phyloP scores from a whole-genome alignment of 2,113 vertebrate species.

The Nycticryphes semicollaris region DNA sequence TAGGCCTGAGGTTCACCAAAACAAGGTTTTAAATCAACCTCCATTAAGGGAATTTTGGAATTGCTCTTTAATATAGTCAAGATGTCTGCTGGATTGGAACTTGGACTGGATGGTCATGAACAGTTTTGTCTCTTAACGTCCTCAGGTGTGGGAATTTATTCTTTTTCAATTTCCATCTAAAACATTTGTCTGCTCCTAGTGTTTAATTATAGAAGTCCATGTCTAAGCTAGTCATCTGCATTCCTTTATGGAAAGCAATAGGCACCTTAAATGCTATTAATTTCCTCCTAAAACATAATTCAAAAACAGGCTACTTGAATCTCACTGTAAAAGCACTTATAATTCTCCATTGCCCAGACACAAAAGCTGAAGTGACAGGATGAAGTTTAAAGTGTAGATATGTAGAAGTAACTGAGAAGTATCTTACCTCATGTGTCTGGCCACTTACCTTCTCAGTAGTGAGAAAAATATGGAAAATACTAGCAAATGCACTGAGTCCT shows the following conservation, averaged over 20 bases:
- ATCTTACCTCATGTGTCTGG: slow-evolving; percentile 2
- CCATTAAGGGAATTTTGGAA: background rate
- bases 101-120: background rate
- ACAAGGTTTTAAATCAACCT: background rate
- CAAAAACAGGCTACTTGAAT: background rate
- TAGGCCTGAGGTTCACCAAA: background rate
- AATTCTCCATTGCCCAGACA: background rate
- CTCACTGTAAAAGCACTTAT: background rate
- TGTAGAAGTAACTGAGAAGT: slow-evolving; percentile 24
- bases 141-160: background rate
- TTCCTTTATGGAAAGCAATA: background rate
- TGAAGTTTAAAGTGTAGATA: background rate
- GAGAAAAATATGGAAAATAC: background rate
- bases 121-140: background rate
- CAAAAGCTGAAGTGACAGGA: background rate
- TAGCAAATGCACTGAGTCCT: background rate
- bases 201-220: background rate
- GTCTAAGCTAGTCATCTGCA: background rate
- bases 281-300: background rate
- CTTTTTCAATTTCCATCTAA: background rate
- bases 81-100: background rate
- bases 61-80: background rate
- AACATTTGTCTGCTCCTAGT: background rate
- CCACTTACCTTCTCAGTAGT: background rate
- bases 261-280: background rate